phyloP scores from a whole-genome alignment of 2,888 invertebrate species.

The Drosophila bunnanda region DNA sequence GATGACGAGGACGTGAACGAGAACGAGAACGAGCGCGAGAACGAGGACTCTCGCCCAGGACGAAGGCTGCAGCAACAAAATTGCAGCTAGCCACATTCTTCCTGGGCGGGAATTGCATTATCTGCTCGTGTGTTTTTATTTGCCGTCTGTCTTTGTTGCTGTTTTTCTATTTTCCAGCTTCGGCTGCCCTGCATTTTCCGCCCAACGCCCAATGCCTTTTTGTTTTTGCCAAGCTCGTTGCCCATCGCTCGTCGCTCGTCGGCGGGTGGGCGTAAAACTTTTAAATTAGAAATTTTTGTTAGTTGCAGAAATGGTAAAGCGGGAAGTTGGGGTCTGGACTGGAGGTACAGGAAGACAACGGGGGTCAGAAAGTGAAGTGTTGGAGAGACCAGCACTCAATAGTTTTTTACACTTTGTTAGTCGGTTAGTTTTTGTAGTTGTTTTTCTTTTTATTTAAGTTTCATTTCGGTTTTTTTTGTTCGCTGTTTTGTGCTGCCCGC shows the following conservation, averaged over 20 bases:
- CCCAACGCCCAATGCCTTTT: conserved; percentile 19
- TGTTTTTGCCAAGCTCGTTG: conserved; percentile 41
- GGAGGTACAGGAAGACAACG: not conserved
- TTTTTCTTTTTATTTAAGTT: conserved; percentile 18
- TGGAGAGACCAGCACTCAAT: conserved; percentile 65
- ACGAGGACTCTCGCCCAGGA: conserved; percentile 26
- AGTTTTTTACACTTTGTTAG: conserved; percentile 77
- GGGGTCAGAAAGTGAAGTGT: conserved; percentile 21
- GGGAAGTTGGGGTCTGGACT: not conserved
- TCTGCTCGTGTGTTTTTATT: conserved; percentile 70
- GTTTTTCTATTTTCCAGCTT: conserved; percentile 57
- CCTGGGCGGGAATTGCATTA: conserved; percentile 75
- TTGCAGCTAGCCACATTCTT: conserved; percentile 41
- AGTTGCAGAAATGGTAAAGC: conserved; percentile 52
- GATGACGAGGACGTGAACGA: conserved; percentile 16
- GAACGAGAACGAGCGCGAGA: conserved; percentile 19
- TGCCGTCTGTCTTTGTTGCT: conserved; percentile 62
- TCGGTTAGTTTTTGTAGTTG: conserved; percentile 70
- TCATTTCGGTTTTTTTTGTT: conserved; percentile 35
- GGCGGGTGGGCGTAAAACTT: conserved; percentile 77
- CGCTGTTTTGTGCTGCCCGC: conserved; percentile 34
- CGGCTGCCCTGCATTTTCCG: conserved; percentile 52
- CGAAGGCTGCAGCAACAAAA: conserved; percentile 35
- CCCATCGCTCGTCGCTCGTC: conserved; percentile 22
- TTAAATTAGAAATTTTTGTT: conserved; percentile 81